Evolutionary conservation across 2,113 vertebrate genomes (phyloP).

Genomic region (Bostrychus sinensis): DNA sequence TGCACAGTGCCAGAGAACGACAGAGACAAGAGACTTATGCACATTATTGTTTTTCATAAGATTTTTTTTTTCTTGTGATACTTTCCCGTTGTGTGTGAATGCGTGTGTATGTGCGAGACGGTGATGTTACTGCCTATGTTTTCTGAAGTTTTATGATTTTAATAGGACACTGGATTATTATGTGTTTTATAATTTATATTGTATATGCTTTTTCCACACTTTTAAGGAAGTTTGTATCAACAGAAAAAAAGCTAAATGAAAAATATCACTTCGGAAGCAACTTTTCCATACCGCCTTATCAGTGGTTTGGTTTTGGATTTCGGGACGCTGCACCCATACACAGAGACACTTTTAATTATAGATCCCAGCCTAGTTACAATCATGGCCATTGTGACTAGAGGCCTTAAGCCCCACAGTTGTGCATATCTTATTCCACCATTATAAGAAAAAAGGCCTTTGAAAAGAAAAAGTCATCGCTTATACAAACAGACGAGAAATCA

Average conservation of each 20-base stretch:
- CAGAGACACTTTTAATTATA: slow-evolving; percentile 53
- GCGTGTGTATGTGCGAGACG: slow-evolving; percentile 20
- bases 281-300: slow-evolving; percentile 66
- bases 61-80: slow-evolving; percentile 32
- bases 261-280: neutral
- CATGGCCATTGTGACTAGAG: slow-evolving; percentile 62
- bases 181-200: slow-evolving; percentile 69
- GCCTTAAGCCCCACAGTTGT: slow-evolving; percentile 36
- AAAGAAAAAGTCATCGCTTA: slow-evolving; percentile 45
- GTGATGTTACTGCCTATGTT: slow-evolving; percentile 66
- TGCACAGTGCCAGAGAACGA: slow-evolving; percentile 42
- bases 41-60: slow-evolving; percentile 50
- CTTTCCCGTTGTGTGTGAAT: slow-evolving; percentile 21
- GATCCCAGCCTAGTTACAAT: slow-evolving; percentile 67
- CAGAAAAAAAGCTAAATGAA: slow-evolving; percentile 52
- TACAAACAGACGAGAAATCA: slow-evolving; percentile 58
- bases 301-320: slow-evolving; percentile 68
- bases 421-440: slow-evolving; percentile 69
- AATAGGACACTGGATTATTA: slow-evolving; percentile 71
- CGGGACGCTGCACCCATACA: slow-evolving; percentile 59
- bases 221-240: slow-evolving; percentile 37
- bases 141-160: slow-evolving; percentile 50
- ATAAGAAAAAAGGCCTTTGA: slow-evolving; percentile 56
- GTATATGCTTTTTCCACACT: slow-evolving; percentile 39
- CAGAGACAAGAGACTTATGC: slow-evolving; percentile 56